phyloP scores from a whole-genome alignment of 2,113 vertebrate genomes.

The Oncorhynchus kisutch region DNA sequence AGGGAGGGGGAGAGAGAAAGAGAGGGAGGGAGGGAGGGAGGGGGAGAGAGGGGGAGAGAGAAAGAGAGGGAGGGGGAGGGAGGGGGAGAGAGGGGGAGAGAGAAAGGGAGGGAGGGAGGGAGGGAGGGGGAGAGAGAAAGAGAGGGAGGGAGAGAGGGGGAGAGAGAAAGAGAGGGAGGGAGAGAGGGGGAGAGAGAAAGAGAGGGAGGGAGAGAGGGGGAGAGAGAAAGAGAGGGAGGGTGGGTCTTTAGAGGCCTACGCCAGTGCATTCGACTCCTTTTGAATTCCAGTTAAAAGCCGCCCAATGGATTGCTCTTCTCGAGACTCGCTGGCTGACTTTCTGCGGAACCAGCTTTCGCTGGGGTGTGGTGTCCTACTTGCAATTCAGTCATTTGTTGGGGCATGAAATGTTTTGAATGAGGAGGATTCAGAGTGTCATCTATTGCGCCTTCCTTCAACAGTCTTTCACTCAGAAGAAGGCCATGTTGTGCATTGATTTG shows the following conservation, averaged over 20 bases:
- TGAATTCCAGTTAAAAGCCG: constrained; percentile 43
- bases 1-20: too few species aligned
- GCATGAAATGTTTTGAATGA: constrained; percentile 62
- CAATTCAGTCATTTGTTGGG: constrained; percentile 66
- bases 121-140: too few species aligned
- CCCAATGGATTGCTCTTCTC: constrained; percentile 38
- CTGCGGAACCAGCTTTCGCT: constrained; percentile 58
- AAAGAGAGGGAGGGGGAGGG: too few species aligned
- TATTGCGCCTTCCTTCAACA: constrained; percentile 42
- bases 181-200: too few species aligned
- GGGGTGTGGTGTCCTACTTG: constrained; percentile 69
- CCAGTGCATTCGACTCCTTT: constrained; percentile 53
- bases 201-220: too few species aligned
- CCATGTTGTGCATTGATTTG: constrained; percentile 10
- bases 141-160: too few species aligned
- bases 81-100: too few species aligned
- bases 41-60: too few species aligned
- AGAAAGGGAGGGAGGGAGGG: too few species aligned
- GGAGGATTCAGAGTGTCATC: constrained; percentile 35
- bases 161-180: too few species aligned
- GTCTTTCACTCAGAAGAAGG: constrained; percentile 22
- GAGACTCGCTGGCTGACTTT: constrained; percentile 34
- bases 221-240: constrained; percentile 16
- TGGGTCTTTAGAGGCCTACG: constrained; percentile 55
- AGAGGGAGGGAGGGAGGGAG: too few species aligned